A percentile compares a stretch with the other conserved stretches of the same genome.
phyloP scores from a whole-genome alignment of 2,888 invertebrate genomes.

The Muscina levida region DNA sequence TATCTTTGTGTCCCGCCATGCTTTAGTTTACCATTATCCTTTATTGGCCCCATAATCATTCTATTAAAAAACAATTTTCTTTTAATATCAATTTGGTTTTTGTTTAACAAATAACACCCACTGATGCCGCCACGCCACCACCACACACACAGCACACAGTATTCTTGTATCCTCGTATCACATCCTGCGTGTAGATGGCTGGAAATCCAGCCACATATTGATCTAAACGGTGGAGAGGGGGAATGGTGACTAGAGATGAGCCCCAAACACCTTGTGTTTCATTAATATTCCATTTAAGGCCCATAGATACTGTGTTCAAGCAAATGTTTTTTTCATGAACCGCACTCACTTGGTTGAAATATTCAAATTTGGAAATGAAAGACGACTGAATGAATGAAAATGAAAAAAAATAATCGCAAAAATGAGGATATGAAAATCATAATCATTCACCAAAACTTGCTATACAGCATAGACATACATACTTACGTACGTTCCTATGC shows the following conservation, averaged over 20 bases:
- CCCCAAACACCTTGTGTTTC: constrained; percentile 59
- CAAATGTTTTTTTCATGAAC: constrained; percentile 25
- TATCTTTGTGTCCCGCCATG: neutral
- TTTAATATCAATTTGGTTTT: constrained; percentile 41
- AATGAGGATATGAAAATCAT: constrained; percentile 36
- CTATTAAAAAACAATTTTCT: constrained; percentile 59
- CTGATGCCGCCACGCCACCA: neutral
- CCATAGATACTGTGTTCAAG: constrained; percentile 13
- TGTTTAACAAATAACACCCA: constrained; percentile 15
- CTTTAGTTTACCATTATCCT: constrained; percentile 30
- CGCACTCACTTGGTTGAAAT: constrained; percentile 17
- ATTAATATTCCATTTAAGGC: constrained; percentile 59
- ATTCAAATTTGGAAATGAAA: constrained; percentile 19
- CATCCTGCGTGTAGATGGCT: neutral
- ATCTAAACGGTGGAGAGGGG: no score
- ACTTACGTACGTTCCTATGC: no score
- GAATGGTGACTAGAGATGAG: neutral
- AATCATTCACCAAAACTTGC: constrained; percentile 31
- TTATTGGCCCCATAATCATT: constrained; percentile 49
- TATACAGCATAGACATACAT: neutral
- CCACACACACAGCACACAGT: neutral
- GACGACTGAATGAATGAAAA: neutral
- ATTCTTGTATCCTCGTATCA: neutral
- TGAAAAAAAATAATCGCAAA: neutral
- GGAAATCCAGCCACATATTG: neutral